These are phyloP conservation scores for Heterohyrax brucei DNA, from an alignment of 2,797 vertebrate species.

Conservation along the genomic window DNA sequence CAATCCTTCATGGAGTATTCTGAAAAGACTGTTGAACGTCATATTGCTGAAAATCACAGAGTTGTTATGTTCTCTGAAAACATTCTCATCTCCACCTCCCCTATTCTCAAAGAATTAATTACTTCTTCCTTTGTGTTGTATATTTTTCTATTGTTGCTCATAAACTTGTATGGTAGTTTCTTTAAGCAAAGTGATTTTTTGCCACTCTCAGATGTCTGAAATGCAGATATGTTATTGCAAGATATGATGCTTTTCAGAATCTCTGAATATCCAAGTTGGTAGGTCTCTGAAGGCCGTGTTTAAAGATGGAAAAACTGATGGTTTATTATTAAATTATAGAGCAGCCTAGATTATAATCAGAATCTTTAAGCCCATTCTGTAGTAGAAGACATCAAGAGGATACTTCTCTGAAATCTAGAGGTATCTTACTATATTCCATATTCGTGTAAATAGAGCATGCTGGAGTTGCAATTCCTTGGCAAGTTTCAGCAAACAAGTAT, in stretches of 20 bases:
- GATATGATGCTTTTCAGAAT: background rate
- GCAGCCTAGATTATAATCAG: background rate
- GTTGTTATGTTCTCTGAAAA: background rate
- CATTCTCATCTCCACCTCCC: background rate
- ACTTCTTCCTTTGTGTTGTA: background rate
- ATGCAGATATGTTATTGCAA: background rate
- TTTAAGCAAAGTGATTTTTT: background rate
- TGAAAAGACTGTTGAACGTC: background rate
- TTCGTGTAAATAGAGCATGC: background rate
- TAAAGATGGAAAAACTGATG: background rate
- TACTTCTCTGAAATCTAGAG: background rate
- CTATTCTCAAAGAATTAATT: background rate
- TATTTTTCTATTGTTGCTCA: background rate
- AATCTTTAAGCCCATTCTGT: background rate
- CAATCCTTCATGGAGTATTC: background rate
- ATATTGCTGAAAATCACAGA: background rate
- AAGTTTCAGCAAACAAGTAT: background rate
- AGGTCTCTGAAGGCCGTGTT: background rate
- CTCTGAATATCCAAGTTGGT: background rate
- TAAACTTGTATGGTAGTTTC: background rate
- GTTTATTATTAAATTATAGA: background rate
- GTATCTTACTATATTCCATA: background rate
- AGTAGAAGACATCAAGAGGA: background rate
- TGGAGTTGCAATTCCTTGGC: background rate
- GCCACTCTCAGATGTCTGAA: background rate